Base-by-base conservation (phyloP, 1,140 invertebrate species). In the Ceratitis capitata region DNA sequence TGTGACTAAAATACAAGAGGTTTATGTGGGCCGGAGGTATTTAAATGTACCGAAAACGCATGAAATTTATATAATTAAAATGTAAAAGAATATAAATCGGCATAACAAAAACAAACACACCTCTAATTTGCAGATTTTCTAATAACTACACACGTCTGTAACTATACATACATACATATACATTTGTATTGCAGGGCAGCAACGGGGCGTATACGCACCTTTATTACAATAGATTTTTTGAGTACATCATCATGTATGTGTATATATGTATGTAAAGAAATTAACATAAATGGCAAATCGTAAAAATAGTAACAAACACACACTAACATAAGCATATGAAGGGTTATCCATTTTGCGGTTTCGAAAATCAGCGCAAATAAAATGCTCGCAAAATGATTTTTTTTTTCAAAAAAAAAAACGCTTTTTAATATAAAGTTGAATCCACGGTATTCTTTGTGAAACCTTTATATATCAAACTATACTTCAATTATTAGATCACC, bases 201-300 rank as follows among this genome's bases (percentile, higher is more conserved):
- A 19, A 19, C 61, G 32, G 61, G 61, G 39, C 39, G n/a, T 78
- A 78, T 78, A 47, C 69, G 69, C 69, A 45, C 69, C 69, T 78
- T 78, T 45, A 14, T n/a, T n/a, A n/a, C n/a, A n/a, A n/a, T n/a
- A n/a, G n/a, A n/a, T n/a, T n/a, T n/a, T n/a, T n/a, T n/a, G n/a
- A 35, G 19, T 39, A 45, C 16, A 45, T 78, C 61, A 32, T 10
- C 51, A 42, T 39, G 45, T 78, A 16, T 39, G 39, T 23, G 42
- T n/a, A 78, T 19, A 45, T 45, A 39, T 14, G 23, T n/a, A 78
- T 23, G 39, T 78, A 39, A 45, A 45, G 23, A 78, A 78, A 78
- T 78, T 78, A 45, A 23, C 69, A 78, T 78, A 78, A 47, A 78
- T 78, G 69, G 69, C 39, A 78, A 47, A 78, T 78, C 39, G 23